Percentiles rank a stretch among this genome's conserved stretches.
Conservation (phyloP, 2,797 vertebrate genomes). For the Onychomys torridus region DNA sequence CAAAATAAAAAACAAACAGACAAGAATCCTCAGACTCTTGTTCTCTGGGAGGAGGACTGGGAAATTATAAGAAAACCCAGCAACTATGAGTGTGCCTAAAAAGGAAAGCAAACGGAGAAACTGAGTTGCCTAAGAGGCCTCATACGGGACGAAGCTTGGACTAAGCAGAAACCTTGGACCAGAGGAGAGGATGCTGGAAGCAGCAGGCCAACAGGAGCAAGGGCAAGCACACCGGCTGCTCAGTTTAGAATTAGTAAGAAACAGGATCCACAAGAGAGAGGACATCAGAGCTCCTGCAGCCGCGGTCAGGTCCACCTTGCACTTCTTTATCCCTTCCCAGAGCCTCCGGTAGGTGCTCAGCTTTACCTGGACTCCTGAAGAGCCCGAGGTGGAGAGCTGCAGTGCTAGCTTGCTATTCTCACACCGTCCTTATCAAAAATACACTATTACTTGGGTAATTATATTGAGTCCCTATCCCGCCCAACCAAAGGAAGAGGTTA, state of each 20-base stretch:
- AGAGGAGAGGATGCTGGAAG: neutral
- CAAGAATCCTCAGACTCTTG: neutral
- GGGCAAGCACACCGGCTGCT: neutral
- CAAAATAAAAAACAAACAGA: neutral
- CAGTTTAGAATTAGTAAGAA: neutral
- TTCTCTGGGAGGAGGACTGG: neutral
- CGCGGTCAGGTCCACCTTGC: neutral
- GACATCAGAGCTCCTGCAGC: neutral
- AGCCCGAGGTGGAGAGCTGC: neutral
- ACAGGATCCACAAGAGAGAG: neutral
- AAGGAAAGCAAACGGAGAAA: neutral
- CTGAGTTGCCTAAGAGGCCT: neutral
- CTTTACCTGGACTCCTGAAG: neutral
- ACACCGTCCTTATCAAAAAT: neutral
- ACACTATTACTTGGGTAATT: neutral
- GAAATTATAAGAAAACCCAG: neutral
- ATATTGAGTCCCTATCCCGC: neutral
- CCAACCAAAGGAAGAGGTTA: neutral
- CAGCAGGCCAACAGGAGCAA: neutral
- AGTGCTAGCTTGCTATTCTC: neutral
- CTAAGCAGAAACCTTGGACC: neutral
- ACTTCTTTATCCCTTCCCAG: neutral
- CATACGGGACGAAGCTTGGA: slow-evolving; percentile 16
- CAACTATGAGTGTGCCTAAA: neutral
- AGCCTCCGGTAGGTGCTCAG: neutral